Evolutionary conservation across 2,888 invertebrate genomes (phyloP).

Genomic region (Stenotaenia linearis): DNA sequence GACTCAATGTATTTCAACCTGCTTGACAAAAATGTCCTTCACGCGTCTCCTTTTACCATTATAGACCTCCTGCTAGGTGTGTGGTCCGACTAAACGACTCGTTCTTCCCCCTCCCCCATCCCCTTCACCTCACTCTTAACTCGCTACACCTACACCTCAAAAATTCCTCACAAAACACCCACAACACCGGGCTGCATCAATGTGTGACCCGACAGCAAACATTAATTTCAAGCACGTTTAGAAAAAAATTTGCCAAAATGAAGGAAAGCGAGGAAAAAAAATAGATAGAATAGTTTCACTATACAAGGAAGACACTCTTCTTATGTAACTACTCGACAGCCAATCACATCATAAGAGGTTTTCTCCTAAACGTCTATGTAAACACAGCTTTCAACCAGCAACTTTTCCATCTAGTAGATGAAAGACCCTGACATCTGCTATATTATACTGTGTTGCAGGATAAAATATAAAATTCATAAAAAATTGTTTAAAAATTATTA

Average conservation of each 20-base stretch:
- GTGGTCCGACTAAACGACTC: background rate
- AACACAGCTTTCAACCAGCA: constrained; percentile 4
- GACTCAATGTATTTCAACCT: background rate
- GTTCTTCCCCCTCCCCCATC: background rate
- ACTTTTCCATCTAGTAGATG: background rate
- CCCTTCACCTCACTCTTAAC: background rate
- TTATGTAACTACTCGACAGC: constrained; percentile 11
- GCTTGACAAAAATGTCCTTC: background rate
- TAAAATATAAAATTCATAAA: background rate
- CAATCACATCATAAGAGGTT: constrained; percentile 7
- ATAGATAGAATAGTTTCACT: background rate
- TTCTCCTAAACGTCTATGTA: constrained; percentile 2
- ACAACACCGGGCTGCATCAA: background rate
- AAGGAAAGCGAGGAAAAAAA: background rate
- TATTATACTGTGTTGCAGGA: background rate
- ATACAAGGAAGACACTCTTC: constrained; percentile 9
- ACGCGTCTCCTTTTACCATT: background rate
- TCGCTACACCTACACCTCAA: background rate
- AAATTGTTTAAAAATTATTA: background rate
- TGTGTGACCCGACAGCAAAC: background rate
- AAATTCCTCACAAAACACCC: background rate
- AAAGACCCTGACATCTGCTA: background rate
- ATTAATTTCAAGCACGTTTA: background rate
- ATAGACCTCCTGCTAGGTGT: background rate
- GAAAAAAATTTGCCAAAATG: background rate